These are phyloP conservation scores for Nebria salina DNA, from an alignment of 2,888 invertebrate species.

Conservation along the genomic window DNA sequence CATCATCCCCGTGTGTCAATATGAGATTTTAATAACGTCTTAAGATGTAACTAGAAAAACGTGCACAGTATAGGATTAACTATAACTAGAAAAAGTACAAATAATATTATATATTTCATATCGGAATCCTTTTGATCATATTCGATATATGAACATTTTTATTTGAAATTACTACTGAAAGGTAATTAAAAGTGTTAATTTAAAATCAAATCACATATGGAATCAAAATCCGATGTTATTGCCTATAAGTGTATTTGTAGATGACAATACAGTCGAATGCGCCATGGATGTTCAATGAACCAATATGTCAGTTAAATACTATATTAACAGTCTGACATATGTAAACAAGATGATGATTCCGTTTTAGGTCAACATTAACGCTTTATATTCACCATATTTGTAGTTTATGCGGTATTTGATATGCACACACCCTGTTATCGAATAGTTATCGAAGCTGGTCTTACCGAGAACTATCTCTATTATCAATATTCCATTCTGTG, in stretches of 20 bases:
- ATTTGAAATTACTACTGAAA: neutral
- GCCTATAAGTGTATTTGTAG: neutral
- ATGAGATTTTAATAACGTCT: no score
- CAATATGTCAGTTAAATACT: neutral
- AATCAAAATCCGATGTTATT: neutral
- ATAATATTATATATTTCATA: no score
- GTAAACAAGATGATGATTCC: neutral
- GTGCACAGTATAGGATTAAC: no score
- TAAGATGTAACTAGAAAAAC: no score
- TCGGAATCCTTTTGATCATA: neutral
- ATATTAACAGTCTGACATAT: neutral
- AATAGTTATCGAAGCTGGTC: slow-evolving; percentile 3
- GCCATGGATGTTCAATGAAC: neutral
- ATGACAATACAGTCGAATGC: neutral
- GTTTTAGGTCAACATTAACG: neutral
- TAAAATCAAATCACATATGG: neutral
- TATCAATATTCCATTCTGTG: neutral
- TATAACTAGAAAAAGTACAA: no score
- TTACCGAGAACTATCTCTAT: neutral
- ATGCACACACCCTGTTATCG: neutral
- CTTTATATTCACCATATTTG: neutral
- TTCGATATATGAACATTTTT: neutral
- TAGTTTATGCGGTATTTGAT: no score
- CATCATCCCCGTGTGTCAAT: no score
- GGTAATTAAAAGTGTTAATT: neutral